Percentiles rank a stretch among this genome's conserved stretches.
These are phyloP conservation scores for Leucophenga varia DNA, from an alignment of 1,140 invertebrate genomes.

Conservation along the genomic window DNA sequence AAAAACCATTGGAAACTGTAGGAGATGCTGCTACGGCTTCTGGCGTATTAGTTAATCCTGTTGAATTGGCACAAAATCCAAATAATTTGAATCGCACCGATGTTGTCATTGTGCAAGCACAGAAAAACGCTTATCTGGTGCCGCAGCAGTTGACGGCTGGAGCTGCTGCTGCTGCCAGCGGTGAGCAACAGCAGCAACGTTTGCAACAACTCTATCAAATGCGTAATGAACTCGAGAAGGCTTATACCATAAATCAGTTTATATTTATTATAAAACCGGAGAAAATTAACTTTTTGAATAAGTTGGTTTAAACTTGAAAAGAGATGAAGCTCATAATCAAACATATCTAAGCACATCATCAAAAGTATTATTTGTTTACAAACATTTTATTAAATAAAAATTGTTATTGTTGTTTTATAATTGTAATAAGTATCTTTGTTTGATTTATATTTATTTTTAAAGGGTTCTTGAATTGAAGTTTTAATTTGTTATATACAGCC, in stretches of 20 bases:
- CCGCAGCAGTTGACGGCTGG: no score
- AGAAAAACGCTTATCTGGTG: slow-evolving; percentile 19
- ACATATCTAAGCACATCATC: neutral
- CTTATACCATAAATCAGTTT: slow-evolving; percentile 20
- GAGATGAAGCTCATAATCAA: no score
- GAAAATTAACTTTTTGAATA: slow-evolving; percentile 19
- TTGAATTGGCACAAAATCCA: neutral
- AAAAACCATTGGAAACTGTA: neutral
- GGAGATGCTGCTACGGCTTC: neutral
- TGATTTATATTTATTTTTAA: no score
- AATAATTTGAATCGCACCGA: slow-evolving; percentile 10
- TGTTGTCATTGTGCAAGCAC: slow-evolving; percentile 13
- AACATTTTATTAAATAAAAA: no score
- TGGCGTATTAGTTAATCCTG: neutral
- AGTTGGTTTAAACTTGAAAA: slow-evolving; percentile 11
- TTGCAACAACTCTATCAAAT: slow-evolving; percentile 11
- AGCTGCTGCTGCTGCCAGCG: no score
- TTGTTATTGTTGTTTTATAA: no score
- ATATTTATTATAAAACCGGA: slow-evolving; percentile 20
- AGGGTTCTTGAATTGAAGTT: no score
- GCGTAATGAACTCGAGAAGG: slow-evolving; percentile 14
- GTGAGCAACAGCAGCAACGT: no score
- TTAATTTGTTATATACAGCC: no score
- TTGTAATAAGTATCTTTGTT: no score
- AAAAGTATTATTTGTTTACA: no score